Base-by-base conservation (phyloP, 2,888 invertebrate species). In the Coleophora flavipennella region DNA sequence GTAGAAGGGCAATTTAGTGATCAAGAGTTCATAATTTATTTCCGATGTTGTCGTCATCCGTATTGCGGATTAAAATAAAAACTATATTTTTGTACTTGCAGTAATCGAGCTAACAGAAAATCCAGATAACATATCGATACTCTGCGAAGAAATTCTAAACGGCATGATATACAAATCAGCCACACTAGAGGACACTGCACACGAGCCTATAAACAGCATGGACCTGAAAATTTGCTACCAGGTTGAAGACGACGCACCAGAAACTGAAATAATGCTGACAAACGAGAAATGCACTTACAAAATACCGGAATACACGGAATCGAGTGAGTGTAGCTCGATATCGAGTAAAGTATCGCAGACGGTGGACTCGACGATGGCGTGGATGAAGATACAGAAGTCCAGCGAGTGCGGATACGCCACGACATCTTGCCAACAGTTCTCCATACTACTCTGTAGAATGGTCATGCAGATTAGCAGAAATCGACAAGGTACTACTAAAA, bases 61-160 rank as follows among this genome's bases (percentile, higher is more conserved):
- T n/a, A n/a, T n/a, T n/a, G n/a, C n/a, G n/a, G n/a, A n/a, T n/a
- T n/a, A n/a, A n/a, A n/a, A n/a, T n/a, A n/a, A n/a, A n/a, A n/a
- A n/a, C n/a, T n/a, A 20, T 20, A 33, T 31, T 38, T 28, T 36
- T 43, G 36, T 31, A 26, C 41, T 79, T 79, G 1, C 72, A 90
- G 90, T 91, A 32, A 90, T 91, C 43, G 90, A 91, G 63, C 49
- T 89, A 35, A 86, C 88, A 2, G 90, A 90, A 57, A 83, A 84
- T 27, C 77, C 75, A 1, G 69, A 80, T 12, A 67, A 83, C 49
- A 85, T 90, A 35, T 66, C 70, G 3, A 45, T 71, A 27, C 63
- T 91, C 29, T 77, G 87, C 33, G 73, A 86, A 49, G 77, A 87
- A 35, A 87, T 88, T 8, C 77, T 85, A 45, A 91, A 91, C 55